Evolutionary conservation across 30 jellyfish, hydroid and myxozoan species (phyloP), one percentile per base, ranked within the genome.

Genomic region (Cassiopea andromeda): DNA sequence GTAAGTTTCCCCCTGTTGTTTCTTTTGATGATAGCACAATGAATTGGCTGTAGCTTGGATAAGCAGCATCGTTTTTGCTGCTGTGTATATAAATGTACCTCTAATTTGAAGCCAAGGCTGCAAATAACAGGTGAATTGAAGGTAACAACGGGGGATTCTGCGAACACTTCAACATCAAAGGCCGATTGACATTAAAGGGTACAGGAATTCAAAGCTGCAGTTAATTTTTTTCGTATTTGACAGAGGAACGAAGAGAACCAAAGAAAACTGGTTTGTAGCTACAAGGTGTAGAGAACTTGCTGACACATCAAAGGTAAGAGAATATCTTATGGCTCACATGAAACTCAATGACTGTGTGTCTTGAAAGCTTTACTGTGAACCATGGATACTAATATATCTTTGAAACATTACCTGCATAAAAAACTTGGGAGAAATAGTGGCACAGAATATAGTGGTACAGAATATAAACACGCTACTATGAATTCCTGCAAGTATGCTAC

Each of bases 111-210:
- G 79, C 6, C n/a, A 27, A 1, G 79, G 17, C 46, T 43, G 27
- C 27, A 70, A 66, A 70, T 64, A 64, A 5, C 18, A 70, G 57
- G 57, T 70, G 79, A 18, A 19, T 43, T 7, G 1, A 19, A 19
- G 75, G 27, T 4, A 19, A 27, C 79, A 70, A 38, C 38, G 15
- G 79, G 79, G 27, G 57, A 38, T 70, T 70, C 76, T 67, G 79
- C 27, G 38, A 19, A 70, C 79, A 70, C n/a, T 38, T n/a, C 50
- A 70, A 70, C 1, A 9, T 2, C 10, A 27, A 38, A 19, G 38
- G 79, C 1, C 27, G 38, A 38, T 70, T 70, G 50, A 38, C 43
- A 14, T 64, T 27, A 27, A 54, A 54, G 64, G 0, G 64, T 6
- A 54, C 12, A 3, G 64, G 12, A 10, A 6, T 54, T 54, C 10